Base-by-base conservation (phyloP, 2,113 vertebrate genomes). In the Solea solea region DNA sequence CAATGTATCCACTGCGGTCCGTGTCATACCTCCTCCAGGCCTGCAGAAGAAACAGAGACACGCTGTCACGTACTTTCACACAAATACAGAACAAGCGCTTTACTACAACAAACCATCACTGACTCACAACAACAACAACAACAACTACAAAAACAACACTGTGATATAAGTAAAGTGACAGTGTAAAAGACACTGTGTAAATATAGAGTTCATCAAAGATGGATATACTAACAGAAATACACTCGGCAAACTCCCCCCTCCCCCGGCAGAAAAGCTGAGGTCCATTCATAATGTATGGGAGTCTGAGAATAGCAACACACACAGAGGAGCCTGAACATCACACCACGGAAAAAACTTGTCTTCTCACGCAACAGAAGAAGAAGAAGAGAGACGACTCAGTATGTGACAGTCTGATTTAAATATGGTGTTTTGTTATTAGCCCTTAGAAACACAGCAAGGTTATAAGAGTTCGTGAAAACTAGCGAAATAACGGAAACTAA, bases 1-100 rank as follows among this genome's bases (percentile, higher is more conserved):
- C 97, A 0, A 99, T 99, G 91, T 97, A 99, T 73, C 97, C 97
- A 1, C 97, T 99, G 57, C 97, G 94, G 88, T 98, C 97, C 0
- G 95, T 96, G 91, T 99, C 97, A 16, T 98, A 98, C 88, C 90
- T 94, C 80, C 97, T 87, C 97, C 97, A 99, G 7, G 96, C 95
- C 97, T 99, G 93, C 0, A 72, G 68, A 63, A 77, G 46, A 73
- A 62, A 14, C 45, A 13, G 45, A 11, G 9, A 10, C 44, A 46
- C 11, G 28, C 48, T 54, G 69, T 60, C 8, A 34, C n/a, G 2
- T 28, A 27, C 10, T 50, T 34, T 69, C 52, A 28, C 25, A 65
- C 1, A 39, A 49, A 8, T 25, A 11, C 60, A 52, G 69, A 54
- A 59, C 0, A 21, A 5, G 42, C n/a, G 13, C 11, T 50, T 50